Evolutionary conservation across 2,113 vertebrate species (phyloP), one percentile per base, ranked within the genome.

Genomic region (Morone chrysops): DNA sequence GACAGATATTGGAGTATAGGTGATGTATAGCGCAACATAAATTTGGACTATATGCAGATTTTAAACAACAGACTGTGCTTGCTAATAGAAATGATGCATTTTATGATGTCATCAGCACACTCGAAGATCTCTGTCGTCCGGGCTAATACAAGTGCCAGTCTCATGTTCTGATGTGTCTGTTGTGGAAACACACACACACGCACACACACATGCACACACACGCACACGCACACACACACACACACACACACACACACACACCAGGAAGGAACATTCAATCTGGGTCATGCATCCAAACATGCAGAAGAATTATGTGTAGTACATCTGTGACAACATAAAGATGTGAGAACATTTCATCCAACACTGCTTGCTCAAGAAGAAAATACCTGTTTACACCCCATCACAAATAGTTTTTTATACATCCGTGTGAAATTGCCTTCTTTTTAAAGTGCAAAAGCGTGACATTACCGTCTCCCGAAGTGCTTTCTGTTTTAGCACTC

Each of bases 401-500:
- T 96, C 95, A 93, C 75, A 84, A 90, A 95, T 95, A 94, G 92
- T 95, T 95, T 53, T 95, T 95, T 94, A 86, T 90, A 89, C 94
- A 2, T 65, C 67, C 65, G 80, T 47, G 90, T 94, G 94, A 96
- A 90, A 96, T 96, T 93, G 92, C 95, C 95, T 96, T 93, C 92
- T 78, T 95, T 97, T 96, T 96, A 96, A 97, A 96, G 96, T 96
- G 96, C 95, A 96, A 96, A 97, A 97, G 94, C 94, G 93, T 95
- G 96, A 96, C 95, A 97, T 96, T 96, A 96, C 92, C 95, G 96
- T 97, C 95, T 97, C 96, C 96, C 96, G 94, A 94, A 96, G 96
- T 95, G 96, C 96, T 95, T 94, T 96, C 90, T 96, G 96, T 96
- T 97, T 97, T 96, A 97, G 96, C 94, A 95, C 94, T 93, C 91